These are phyloP conservation scores for Hemicentrotus pulcherrimus DNA, from an alignment of 35 echinoderm and acorn worm species.

Conservation along the genomic window DNA sequence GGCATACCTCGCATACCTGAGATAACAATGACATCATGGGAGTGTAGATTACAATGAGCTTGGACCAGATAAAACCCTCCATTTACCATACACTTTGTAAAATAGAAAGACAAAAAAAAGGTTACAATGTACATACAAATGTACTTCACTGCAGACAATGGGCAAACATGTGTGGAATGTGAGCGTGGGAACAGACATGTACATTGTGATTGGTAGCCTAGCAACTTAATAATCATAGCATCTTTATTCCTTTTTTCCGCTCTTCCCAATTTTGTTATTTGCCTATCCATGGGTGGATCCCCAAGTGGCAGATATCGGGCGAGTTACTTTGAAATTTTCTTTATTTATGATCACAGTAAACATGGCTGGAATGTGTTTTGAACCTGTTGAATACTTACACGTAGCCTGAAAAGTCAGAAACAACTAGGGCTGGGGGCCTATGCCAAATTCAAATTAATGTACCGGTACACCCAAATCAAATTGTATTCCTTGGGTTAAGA, in stretches of 20 bases:
- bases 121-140: neutral
- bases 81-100: neutral
- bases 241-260: neutral
- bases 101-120: neutral
- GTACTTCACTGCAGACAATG: neutral
- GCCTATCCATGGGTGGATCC: neutral
- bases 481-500: too few species aligned
- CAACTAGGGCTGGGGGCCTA: too few species aligned
- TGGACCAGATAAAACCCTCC: neutral
- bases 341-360: neutral
- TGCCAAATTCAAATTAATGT: too few species aligned
- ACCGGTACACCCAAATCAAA: too few species aligned
- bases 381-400: too few species aligned
- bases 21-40: constrained; percentile 10
- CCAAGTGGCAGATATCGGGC: neutral
- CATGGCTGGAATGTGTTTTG: neutral
- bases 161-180: neutral
- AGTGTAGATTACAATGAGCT: constrained; percentile 4
- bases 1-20: neutral
- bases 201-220: neutral
- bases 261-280: neutral
- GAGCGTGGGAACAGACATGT: neutral
- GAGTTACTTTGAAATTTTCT: neutral
- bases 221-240: neutral
- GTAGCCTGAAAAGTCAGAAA: too few species aligned